phyloP scores from a whole-genome alignment of 2,797 vertebrate genomes.

The Enteromius radiatus region DNA sequence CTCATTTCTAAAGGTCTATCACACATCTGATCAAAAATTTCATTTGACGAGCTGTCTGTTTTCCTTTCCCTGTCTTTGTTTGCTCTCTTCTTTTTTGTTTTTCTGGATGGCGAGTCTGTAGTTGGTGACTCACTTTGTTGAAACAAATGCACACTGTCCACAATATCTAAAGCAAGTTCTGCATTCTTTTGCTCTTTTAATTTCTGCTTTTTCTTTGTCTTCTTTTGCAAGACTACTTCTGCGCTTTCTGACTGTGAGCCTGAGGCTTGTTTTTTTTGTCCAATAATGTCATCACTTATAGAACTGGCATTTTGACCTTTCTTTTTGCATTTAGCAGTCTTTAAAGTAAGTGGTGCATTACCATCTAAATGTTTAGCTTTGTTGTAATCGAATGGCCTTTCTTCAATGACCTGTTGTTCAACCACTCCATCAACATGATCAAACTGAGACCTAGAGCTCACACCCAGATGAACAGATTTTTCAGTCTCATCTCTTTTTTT shows the following conservation, averaged over 20 bases:
- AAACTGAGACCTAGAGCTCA: background rate
- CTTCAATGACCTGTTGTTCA: background rate
- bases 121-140: background rate
- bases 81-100: background rate
- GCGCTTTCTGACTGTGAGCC: background rate
- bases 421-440: background rate
- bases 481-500: slow-evolving; percentile 23
- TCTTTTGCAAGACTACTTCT: background rate
- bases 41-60: background rate
- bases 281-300: background rate
- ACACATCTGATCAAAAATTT: background rate
- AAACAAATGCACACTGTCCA: background rate
- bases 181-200: background rate
- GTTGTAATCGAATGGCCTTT: background rate
- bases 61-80: slow-evolving; percentile 44
- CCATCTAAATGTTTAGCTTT: background rate
- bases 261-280: background rate
- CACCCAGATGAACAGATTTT: background rate
- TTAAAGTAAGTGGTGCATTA: slow-evolving; percentile 17
- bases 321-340: background rate
- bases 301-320: background rate
- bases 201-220: slow-evolving; percentile 6
- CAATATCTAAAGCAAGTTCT: background rate
- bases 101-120: background rate
- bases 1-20: background rate